Base-by-base conservation (phyloP, 2,888 invertebrate species). In the Carabus problematicus region DNA sequence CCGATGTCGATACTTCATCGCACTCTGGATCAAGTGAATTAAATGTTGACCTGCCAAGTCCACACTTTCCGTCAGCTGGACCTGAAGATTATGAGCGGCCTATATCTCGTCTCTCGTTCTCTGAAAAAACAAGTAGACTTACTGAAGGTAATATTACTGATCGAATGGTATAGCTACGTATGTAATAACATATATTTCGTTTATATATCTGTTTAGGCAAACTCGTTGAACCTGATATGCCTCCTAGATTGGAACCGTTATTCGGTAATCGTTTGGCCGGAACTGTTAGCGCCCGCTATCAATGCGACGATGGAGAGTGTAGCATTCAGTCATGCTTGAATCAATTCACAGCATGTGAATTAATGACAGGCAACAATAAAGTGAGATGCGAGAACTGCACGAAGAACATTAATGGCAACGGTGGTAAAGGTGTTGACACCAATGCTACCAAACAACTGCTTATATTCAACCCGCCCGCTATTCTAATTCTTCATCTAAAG, bases 401-500 rank as follows among this genome's bases (percentile, higher is more conserved):
- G 0, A 88, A 89, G 72, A 84, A 87, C 72, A 89, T 89, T 74
- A 88, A 86, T 49, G 88, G 87, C 47, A 86, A 87, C 68, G 86
- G 88, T 68, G 89, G 88, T 14, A 92, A 91, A 78, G 89, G 91
- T 4, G 87, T 94, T 0, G 89, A 91, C 79, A 92, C 93, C 0
- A 90, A 92, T 77, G 92, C 93, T 49, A 92, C 92, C 0, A 92
- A 94, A 79, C 91, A 94, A 75, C 89, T 94, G 81, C 85, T 97
- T 45, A 91, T 99, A 40, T 93, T 93, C 72, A 90, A 90, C 77
- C 96, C 97, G 19, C 98, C 98, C 0, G 93, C 96, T 3, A 91
- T 98, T 63, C 86, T 99, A 0, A 98, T 98, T 64, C 83, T 99
- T 18, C 98, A 99, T 79, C 83, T 99, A 72, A 99, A 99, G 82